Conservation (phyloP, 2,113 vertebrate species). For the Perca flavescens region DNA sequence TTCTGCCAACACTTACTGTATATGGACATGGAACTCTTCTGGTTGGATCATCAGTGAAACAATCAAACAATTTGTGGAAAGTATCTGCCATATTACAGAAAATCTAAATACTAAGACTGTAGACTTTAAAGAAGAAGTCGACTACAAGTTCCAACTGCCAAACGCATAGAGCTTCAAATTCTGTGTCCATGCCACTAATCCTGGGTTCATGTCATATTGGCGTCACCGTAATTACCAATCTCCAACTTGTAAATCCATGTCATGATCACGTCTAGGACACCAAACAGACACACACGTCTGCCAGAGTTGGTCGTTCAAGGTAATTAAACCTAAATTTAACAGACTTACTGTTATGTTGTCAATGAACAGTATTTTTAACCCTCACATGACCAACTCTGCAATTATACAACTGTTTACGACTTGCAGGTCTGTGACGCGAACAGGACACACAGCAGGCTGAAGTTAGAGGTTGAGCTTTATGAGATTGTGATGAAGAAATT, state of each 20-base stretch:
- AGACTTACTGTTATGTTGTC: background rate
- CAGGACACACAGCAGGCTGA: background rate
- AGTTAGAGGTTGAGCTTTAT: background rate
- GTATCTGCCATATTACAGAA: background rate
- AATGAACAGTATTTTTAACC: constrained; percentile 3
- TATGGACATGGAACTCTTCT: background rate
- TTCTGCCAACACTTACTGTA: background rate
- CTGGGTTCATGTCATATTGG: background rate
- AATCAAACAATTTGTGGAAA: background rate
- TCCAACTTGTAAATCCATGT: background rate
- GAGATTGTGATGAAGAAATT: background rate
- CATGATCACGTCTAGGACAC: background rate
- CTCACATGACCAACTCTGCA: background rate
- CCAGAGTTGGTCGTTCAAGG: background rate
- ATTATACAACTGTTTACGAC: background rate
- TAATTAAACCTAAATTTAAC: background rate
- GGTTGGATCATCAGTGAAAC: background rate
- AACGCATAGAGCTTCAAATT: background rate
- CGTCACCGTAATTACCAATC: background rate
- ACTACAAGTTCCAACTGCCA: background rate
- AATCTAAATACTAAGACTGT: background rate
- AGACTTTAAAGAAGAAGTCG: background rate
- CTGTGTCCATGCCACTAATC: background rate
- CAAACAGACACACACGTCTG: background rate
- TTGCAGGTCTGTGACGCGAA: background rate